Conservation (phyloP, 2,113 vertebrate genomes). For the Trochalopteron elliotii region DNA sequence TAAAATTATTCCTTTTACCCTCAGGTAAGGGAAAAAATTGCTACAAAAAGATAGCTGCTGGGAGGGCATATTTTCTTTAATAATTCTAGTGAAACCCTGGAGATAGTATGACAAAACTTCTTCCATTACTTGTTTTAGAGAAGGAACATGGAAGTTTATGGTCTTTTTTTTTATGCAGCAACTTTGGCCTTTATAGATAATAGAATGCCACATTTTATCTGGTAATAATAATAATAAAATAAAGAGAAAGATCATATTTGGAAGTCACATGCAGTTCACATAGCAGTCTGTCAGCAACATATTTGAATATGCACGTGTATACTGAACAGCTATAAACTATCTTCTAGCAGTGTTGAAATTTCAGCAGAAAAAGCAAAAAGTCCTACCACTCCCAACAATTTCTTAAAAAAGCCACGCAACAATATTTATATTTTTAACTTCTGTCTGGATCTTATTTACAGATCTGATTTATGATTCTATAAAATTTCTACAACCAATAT, state of each 20-base stretch:
- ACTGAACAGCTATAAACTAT: neutral
- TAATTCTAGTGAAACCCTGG: neutral
- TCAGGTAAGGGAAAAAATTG: neutral
- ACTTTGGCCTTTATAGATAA: neutral
- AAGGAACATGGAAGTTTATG: neutral
- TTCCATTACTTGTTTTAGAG: neutral
- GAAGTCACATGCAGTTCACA: neutral
- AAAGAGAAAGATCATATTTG: neutral
- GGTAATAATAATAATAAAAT: neutral
- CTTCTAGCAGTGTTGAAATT: neutral
- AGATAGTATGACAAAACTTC: neutral
- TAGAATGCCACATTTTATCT: neutral
- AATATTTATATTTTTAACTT: neutral
- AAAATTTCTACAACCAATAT: neutral
- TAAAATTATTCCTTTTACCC: neutral
- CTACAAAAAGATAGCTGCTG: neutral
- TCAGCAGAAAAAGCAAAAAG: neutral
- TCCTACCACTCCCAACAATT: neutral
- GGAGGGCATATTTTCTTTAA: neutral
- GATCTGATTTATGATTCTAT: neutral
- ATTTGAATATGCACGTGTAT: neutral
- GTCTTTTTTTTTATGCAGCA: neutral
- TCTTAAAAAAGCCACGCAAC: rapidly evolving
- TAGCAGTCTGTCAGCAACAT: neutral
- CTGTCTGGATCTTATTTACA: neutral